These are phyloP conservation scores for Drosophila siamana DNA, from an alignment of 2,888 invertebrate species.

Conservation along the genomic window DNA sequence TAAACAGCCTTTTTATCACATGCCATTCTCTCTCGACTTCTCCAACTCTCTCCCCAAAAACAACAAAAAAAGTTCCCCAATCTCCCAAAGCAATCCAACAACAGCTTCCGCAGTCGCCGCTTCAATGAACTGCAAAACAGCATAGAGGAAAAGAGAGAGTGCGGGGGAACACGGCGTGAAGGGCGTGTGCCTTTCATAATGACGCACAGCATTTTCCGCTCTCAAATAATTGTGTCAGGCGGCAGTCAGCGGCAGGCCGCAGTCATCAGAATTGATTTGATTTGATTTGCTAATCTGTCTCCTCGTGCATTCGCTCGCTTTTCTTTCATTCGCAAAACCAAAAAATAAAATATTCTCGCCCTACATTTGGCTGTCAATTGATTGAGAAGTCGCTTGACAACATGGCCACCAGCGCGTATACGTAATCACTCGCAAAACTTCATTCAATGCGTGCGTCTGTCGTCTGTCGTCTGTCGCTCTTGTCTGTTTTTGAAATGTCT, in stretches of 20 bases:
- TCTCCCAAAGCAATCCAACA: background rate
- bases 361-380: conserved; percentile 16
- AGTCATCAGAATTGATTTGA: conserved; percentile 68
- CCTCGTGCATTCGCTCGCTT: conserved; percentile 15
- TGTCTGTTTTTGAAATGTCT: conserved; percentile 23
- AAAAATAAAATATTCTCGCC: conserved; percentile 37
- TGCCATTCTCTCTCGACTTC: conserved; percentile 4
- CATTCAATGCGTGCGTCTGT: conserved; percentile 25
- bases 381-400: conserved; percentile 27
- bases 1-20: conserved; percentile 27
- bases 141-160: background rate
- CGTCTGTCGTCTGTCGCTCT: too few relatives aligned
- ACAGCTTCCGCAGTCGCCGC: conserved; percentile 31
- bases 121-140: conserved; percentile 50
- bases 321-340: too few relatives aligned
- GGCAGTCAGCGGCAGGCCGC: conserved; percentile 57
- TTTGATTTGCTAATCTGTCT: conserved; percentile 70
- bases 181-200: conserved; percentile 52
- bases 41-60: background rate
- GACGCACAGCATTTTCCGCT: conserved; percentile 27
- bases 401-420: conserved; percentile 34
- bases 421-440: conserved; percentile 36
- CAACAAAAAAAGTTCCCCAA: too few relatives aligned
- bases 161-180: conserved; percentile 11
- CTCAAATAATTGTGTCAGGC: conserved; percentile 49